Percentiles rank a stretch among this genome's conserved stretches.
These are phyloP conservation scores for Telmatochromis sp. DNA, from an alignment of 2,113 vertebrate species.

Conservation along the genomic window DNA sequence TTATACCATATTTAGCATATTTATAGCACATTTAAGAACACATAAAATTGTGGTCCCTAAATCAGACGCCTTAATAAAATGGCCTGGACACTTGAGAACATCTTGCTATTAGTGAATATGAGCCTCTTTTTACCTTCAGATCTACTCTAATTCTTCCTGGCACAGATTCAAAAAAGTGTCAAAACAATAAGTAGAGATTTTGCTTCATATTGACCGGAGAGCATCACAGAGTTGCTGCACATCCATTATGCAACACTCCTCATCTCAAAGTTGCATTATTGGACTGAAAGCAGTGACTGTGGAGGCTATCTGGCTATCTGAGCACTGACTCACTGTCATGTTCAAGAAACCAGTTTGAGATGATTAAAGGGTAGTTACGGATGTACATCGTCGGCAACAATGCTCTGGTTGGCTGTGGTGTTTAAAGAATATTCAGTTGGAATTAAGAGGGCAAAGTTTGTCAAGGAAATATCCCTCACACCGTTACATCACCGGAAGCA, in stretches of 20 bases:
- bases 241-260: background rate
- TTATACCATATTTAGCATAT: background rate
- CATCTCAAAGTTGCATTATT: background rate
- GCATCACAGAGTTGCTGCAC: background rate
- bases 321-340: background rate
- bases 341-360: background rate
- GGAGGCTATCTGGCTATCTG: background rate
- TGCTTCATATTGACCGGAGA: background rate
- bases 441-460: background rate
- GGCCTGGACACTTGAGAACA: background rate
- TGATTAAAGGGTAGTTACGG: background rate
- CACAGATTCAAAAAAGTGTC: background rate
- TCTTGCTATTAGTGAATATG: background rate
- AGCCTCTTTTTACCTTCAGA: background rate
- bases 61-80: background rate
- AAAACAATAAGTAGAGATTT: background rate
- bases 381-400: background rate
- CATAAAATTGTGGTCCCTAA: background rate
- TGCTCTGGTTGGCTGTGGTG: background rate
- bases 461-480: background rate
- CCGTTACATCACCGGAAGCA: background rate
- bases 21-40: background rate
- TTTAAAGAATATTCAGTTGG: background rate
- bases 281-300: background rate
- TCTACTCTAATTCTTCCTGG: background rate